Evolutionary conservation across 2,888 invertebrate species (phyloP), one percentile per base, ranked within the genome.

Genomic region (Eutolmus rufibarbis): DNA sequence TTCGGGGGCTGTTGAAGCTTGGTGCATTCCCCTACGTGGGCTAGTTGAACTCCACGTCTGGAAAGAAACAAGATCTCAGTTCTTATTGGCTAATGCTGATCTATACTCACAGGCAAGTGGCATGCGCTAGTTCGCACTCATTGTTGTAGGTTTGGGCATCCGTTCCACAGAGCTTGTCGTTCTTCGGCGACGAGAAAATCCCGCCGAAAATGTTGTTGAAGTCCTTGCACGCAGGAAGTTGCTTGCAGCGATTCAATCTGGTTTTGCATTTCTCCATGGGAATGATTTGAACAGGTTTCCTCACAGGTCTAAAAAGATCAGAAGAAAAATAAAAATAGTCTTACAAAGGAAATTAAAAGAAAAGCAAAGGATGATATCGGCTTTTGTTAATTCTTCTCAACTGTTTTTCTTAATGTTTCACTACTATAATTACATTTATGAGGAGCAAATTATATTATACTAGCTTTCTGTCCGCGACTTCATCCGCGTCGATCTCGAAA

Each of bases 21-120:
- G 9, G 97, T 96, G 92, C 98, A 98, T 91, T 96, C 96, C 9
- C 98, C 98, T 90, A 97, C 95, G 92, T 98, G 98, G 2, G 98
- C 97, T 90, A 97, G 93, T 92, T 97, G 97, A 51, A 98, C 95
- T 87, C 97, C 96, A 92, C 96, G 96, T 88, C 96, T 96, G 93
- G 87, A 93, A 93, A 31, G 77, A 1, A 87, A 16, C 86, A 12
- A 0, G 8, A 56, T 16, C 43, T 46, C 16, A 46, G 43, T 46
- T 16, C 43, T 46, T 46, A 46, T 46, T 46, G 16, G 16, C 5
- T 46, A 46, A 46, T 46, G 2, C 43, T 14, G 14, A 1, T 46
- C 16, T 46, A 46, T 23, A 90, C 97, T 95, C 93, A 97, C 95
- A 97, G 93, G 92, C 98, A 97, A 78, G 96, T 96, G 28, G 97